Base-by-base conservation (phyloP, 1,140 invertebrate species). In the Drosophila sp. region DNA sequence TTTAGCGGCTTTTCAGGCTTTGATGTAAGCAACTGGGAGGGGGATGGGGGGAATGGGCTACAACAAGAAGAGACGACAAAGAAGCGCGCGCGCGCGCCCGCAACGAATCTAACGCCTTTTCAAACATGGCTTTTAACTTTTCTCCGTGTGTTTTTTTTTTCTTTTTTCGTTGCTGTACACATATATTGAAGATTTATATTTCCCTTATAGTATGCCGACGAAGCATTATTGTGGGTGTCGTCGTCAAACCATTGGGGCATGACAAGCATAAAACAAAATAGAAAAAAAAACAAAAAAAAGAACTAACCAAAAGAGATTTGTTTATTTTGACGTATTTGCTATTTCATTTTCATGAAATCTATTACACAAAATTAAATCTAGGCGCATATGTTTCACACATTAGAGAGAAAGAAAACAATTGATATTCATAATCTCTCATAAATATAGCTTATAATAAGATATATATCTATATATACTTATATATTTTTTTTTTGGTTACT, bases 21-120 rank as follows among this genome's bases (percentile, higher is more conserved):
- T 87, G 84, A 87, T 87, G 84, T 87, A 77, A 57, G 73, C 84
- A 87, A 87, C 70, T 83, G 76, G 81, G 17, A 17, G 17, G 17
- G 17, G 17, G 17, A 17, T 17, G 17, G 79, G 70, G 79, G 33
- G 38, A 55, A 60, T 44, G 63, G 63, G 56, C 47, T 33, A 44
- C 17, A 44, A 60, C 8, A 55, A 23, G 56, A 23, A 72, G 60
- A 70, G 60, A 61, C 69, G 60, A 47, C 58, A 60, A 58, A 72
- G 17, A 17, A 0, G 68, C 70, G 76, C 79, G 83, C 72, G 65
- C 68, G 73, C 80, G 84, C 86, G 73, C 68, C 76, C 84, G 84
- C 72, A 84, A 78, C 84, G 84, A 87, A 87, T 87, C 83, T 87
- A 87, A 87, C 83, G 83, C 84, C 83, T 87, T 87, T 86, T 83